Evolutionary conservation across 2,888 invertebrate species (phyloP), one percentile per base, ranked within the genome.

Genomic region (Sussaba pulchella): DNA sequence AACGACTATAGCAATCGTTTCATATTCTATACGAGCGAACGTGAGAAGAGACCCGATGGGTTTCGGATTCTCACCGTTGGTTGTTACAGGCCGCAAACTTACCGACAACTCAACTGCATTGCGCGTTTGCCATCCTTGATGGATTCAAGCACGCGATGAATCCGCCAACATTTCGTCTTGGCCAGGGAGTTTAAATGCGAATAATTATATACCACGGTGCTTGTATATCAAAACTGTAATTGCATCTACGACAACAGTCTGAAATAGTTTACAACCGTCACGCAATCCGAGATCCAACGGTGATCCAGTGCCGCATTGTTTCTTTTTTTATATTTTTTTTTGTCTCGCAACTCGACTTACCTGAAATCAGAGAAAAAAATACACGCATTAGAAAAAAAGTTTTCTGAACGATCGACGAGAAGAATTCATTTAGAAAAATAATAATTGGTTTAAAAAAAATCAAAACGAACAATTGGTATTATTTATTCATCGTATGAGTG

Each of bases 321-420:
- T 12, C 26, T 36, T 36, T 17, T 36, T 36, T 39, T 59, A 1
- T 36, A 6, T 39, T 6, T 59, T 26, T 10, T 59, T 43, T 71
- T 57, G 17, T 39, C 19, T 17, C 43, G 66, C 26, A 14, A 14
- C 26, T n/a, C 19, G 45, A 75, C 83, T 83, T 70, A 83, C 83
- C 83, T 83, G 82, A 69, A 83, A 83, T 71, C 63, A 76, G 45
- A 78, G 76, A 47, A 26, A 64, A 63, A 36, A 36, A 10, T 57
- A 47, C 17, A 41, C 21, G 43, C 36, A 45, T 77, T 47, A 77
- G 43, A 26, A 1, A 19, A 17, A 41, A 61, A 21, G 4, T n/a
- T n/a, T n/a, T n/a, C n/a, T n/a, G n/a, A n/a, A n/a, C n/a, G n/a
- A n/a, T n/a, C n/a, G n/a, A n/a, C n/a, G n/a, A n/a, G n/a, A n/a